Base-by-base conservation (phyloP, 1,140 invertebrate genomes). In the Drosophila repleta region DNA sequence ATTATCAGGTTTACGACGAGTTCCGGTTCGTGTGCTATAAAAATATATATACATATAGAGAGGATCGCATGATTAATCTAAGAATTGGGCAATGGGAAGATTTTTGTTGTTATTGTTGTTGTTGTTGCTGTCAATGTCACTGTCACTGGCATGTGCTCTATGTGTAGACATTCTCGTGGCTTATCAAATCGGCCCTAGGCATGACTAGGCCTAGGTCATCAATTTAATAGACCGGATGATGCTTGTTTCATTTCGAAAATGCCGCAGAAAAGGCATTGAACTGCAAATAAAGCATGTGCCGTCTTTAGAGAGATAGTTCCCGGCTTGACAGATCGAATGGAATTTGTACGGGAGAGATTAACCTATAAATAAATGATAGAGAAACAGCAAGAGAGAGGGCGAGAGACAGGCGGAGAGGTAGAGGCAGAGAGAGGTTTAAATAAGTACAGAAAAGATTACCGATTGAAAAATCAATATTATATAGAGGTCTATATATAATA, bases 331-430 rank as follows among this genome's bases (percentile, higher is more conserved):
- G 32, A 55, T 60, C 37, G 15, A 35, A 15, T 84, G 82, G 82
- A 84, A 87, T 87, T 81, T 87, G 82, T 74, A 85, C 82, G 74
- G 29, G 60, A 71, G 60, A 71, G 82, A 84, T 85, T 87, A 84
- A 56, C 35, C 26, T 74, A 74, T 74, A 53, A 51, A 55, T 55
- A 37, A 56, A 71, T n/a, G 18, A 46, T 5, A 46, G 43, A 46
- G 39, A 63, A 7, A 24, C 11, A 11, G 43, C 20, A 13, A 68
- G 8, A 32, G 8, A 46, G 24, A 20, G 3, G 24, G n/a, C 7
- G 17, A 18, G 17, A 45, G 10, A 45, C 17, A n/a, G 17, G 29
- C 4, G 45, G 39, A 24, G 39, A 35, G 11, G 20, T 35, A 17
- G 17, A 26, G 17, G 39, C n/a, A 51, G 24, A 45, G 39, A 35